Evolutionary conservation across 2,113 vertebrate genomes (phyloP).

Genomic region (Trematocara macrostoma): DNA sequence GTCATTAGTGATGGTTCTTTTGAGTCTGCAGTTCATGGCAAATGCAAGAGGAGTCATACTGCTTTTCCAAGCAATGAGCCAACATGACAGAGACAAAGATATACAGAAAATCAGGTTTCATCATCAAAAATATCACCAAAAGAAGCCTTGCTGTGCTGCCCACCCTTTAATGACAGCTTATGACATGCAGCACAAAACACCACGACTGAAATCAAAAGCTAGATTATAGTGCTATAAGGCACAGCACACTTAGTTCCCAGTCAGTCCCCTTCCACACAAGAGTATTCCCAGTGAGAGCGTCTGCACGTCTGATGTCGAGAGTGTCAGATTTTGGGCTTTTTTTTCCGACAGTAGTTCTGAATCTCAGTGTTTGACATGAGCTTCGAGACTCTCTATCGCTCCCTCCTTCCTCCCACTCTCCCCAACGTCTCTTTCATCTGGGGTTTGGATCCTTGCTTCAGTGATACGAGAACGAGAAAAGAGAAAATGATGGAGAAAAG

Average conservation of each 20-base stretch:
- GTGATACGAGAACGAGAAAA: not conserved
- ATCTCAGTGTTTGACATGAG: conserved; percentile 35
- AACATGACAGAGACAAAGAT: not conserved
- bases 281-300: not conserved
- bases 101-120: not conserved
- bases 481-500: not conserved
- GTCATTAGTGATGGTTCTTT: not conserved
- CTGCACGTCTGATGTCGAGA: conserved; percentile 10
- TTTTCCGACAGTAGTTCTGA: conserved; percentile 5
- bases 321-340: conserved; percentile 8
- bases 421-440: not conserved
- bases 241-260: not conserved
- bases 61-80: not conserved
- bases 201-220: not conserved
- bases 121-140: not conserved
- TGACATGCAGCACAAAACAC: not conserved
- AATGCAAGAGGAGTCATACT: not conserved
- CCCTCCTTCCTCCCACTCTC: not conserved
- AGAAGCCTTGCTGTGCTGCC: not conserved
- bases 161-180: not conserved
- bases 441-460: not conserved
- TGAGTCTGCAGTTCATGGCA: not conserved
- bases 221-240: not conserved
- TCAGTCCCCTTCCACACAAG: not conserved
- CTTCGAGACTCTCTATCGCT: not conserved